Conservation (phyloP, 2,797 vertebrate species). For the Clarias platycephalus region DNA sequence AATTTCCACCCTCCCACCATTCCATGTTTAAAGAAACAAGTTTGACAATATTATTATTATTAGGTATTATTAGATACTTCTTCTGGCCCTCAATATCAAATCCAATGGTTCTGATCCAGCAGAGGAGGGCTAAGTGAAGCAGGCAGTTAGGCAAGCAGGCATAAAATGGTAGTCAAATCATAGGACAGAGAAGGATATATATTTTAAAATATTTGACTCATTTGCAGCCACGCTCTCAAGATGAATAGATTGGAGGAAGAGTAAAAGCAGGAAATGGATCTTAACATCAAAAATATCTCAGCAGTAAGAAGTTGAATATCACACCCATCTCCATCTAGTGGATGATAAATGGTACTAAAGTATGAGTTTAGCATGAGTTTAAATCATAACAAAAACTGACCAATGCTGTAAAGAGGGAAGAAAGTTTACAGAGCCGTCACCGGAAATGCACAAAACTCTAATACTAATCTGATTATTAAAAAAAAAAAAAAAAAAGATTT, state of each 20-base stretch:
- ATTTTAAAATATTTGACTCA: not conserved
- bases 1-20: not conserved
- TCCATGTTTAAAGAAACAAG: not conserved
- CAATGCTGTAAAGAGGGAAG: not conserved
- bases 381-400: conserved; percentile 33
- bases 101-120: not conserved
- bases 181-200: not conserved
- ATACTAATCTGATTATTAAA: not conserved
- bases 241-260: not conserved
- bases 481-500: not conserved
- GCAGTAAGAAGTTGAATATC: conserved; percentile 3
- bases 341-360: conserved; percentile 1
- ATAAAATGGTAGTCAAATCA: not conserved
- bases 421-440: not conserved
- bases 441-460: not conserved
- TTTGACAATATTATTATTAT: not conserved
- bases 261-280: conserved; percentile 10
- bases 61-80: not conserved
- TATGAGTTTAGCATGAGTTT: not conserved
- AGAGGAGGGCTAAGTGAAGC: not conserved
- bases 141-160: too few species aligned
- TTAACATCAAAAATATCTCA: conserved; percentile 14
- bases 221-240: not conserved
- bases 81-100: not conserved
- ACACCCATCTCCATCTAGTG: conserved; percentile 34